Base-by-base conservation (phyloP, 2,113 vertebrate species). In the Mixornis gularis region DNA sequence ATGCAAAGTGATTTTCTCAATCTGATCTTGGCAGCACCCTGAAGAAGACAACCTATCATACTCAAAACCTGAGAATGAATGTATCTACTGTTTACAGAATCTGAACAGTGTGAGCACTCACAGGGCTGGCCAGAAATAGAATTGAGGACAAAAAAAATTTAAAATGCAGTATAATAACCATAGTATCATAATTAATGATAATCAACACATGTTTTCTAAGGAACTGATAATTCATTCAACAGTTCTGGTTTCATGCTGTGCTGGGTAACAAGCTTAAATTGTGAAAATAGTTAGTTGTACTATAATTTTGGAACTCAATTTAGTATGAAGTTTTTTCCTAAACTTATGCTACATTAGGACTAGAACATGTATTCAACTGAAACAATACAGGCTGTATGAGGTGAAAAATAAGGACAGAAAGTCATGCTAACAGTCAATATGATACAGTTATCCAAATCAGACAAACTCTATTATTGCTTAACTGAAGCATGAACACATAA, bases 161-260 rank as follows among this genome's bases (percentile, higher is more conserved):
- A 49, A 53, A 38, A 18, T 36, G 2, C 3, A 32, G 20, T 48
- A 11, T 21, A 69, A 21, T 0, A 1, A 65, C 6, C n/a, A 52
- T 7, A 26, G 17, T n/a, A 52, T 43, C 1, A 29, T 13, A 40
- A 12, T 16, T 70, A 63, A 64, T 30, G 24, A 29, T 27, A 58
- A 69, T 40, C 15, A 74, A 9, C 27, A 44, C 1, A 0, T 17
- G 4, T 1, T 70, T 80, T 69, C 38, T 58, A 70, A 80, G 10
- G 19, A 60, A 52, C 21, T 56, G 40, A 43, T 32, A 59, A 52
- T 27, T 3, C 14, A 30, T 78, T 80, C 14, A 73, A 41, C 2
- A 49, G 6, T 53, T 70, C 18, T 70, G 27, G 36, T 85, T 87
- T 81, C 10, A 41, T 38, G 13, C 1, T 85, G 8, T 32, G 3